Percentiles rank a stretch among this genome's conserved stretches.
phyloP scores from a whole-genome alignment of 2,888 invertebrate species.

The Cremastinae sp. region DNA sequence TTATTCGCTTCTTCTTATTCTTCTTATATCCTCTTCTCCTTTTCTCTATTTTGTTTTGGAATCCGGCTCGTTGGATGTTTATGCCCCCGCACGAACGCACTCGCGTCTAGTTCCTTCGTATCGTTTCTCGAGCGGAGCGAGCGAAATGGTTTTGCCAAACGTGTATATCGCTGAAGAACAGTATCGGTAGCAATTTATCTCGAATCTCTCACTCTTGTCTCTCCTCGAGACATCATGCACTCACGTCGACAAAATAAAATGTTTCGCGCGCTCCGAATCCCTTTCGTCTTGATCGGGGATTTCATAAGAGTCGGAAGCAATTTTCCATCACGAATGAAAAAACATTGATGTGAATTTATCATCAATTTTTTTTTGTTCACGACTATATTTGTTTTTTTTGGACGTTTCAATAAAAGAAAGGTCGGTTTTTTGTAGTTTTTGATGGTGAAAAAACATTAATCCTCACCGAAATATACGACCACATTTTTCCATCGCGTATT shows the following conservation, averaged over 20 bases:
- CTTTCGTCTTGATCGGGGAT: not conserved
- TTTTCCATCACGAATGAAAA: conserved; percentile 1
- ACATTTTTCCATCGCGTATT: not conserved
- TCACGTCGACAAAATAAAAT: conserved; percentile 17
- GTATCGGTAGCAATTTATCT: conserved; percentile 44
- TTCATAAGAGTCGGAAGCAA: not conserved
- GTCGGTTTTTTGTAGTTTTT: no score
- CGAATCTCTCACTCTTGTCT: conserved; percentile 41
- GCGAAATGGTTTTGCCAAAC: conserved; percentile 17
- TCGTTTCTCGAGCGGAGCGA: not conserved
- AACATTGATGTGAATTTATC: no score
- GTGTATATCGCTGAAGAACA: conserved; percentile 32
- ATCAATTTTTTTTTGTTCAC: no score
- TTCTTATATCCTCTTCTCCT: conserved; percentile 10
- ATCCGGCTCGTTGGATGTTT: conserved; percentile 48
- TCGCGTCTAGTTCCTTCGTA: conserved; percentile 4
- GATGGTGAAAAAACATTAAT: no score
- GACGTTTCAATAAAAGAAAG: no score
- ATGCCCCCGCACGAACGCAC: conserved; percentile 57
- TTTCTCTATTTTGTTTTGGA: conserved; percentile 31
- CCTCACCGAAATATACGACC: no score
- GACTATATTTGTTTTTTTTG: no score
- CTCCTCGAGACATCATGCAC: not conserved
- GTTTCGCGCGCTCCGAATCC: conserved; percentile 1
- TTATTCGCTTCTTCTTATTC: not conserved